A percentile compares a stretch with the other conserved stretches of the same genome.
Conservation (phyloP, 1,140 invertebrate genomes). For the Magallana angulata region DNA sequence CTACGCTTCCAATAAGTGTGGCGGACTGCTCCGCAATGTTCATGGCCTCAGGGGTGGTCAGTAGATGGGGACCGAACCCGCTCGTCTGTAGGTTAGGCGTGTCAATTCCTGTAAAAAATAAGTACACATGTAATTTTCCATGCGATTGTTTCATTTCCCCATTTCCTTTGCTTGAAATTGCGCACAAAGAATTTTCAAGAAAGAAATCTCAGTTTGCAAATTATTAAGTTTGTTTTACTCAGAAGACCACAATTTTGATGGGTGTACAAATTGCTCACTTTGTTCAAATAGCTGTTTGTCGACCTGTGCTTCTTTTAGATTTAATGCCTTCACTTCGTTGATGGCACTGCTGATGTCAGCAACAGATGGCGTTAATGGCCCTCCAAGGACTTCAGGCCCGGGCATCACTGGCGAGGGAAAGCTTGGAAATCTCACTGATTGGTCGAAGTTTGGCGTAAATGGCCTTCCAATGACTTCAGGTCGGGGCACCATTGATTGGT, state of each 20-base stretch:
- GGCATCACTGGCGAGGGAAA: no score
- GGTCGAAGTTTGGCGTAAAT: no score
- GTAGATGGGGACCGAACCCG: slow-evolving; percentile 51
- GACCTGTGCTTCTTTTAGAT: not conserved
- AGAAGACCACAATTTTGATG: no score
- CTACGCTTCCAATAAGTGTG: slow-evolving; percentile 39
- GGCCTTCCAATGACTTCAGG: no score
- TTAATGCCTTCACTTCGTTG: not conserved
- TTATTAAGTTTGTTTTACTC: no score
- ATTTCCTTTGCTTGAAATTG: no score
- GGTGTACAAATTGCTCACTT: not conserved
- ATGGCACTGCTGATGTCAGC: not conserved
- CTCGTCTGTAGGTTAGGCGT: slow-evolving; percentile 33
- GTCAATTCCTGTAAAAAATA: slow-evolving; percentile 43
- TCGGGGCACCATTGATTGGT: no score
- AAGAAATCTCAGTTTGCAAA: no score
- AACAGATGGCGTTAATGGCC: not conserved
- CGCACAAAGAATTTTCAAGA: no score
- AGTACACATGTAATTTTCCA: not conserved
- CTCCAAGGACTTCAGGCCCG: not conserved
- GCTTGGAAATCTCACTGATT: no score
- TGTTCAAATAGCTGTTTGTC: slow-evolving; percentile 10
- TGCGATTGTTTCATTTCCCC: no score
- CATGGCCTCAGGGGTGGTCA: slow-evolving; percentile 37
- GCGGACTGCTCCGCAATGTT: slow-evolving; percentile 30